Evolutionary conservation across 2,797 vertebrate genomes (phyloP).

Genomic region (Brachyalestes nurse): DNA sequence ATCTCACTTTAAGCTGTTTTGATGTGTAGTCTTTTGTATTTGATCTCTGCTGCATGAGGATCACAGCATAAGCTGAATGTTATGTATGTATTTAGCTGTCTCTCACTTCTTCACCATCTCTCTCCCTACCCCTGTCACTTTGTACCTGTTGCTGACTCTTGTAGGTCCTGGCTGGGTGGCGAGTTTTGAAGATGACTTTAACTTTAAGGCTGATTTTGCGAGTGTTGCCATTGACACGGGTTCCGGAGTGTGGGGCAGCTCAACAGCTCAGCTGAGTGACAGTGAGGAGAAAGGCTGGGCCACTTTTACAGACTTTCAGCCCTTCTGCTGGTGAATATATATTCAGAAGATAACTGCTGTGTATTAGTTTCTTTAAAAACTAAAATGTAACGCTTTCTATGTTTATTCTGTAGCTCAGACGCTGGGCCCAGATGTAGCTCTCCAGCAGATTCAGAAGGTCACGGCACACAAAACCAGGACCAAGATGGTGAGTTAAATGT

Average conservation of each 20-base stretch:
- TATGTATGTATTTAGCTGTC: not conserved
- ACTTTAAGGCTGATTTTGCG: constrained; percentile 62
- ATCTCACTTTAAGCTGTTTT: not conserved
- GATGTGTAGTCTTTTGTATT: not conserved
- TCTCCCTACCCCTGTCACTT: not conserved
- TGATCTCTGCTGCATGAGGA: not conserved
- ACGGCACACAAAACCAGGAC: constrained; percentile 72
- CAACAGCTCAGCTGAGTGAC: constrained; percentile 54
- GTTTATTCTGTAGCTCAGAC: constrained; percentile 82
- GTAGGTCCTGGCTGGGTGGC: constrained; percentile 85
- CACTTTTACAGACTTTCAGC: constrained; percentile 91
- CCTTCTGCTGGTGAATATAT: constrained; percentile 85
- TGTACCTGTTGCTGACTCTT: not conserved
- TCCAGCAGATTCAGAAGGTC: constrained; percentile 80
- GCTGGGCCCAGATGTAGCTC: constrained; percentile 90
- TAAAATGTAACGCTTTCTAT: constrained; percentile 38
- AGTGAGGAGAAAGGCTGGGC: constrained; percentile 87
- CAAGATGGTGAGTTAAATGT: constrained; percentile 71
- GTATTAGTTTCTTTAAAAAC: constrained; percentile 15
- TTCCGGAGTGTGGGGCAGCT: constrained; percentile 80
- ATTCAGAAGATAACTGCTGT: not conserved
- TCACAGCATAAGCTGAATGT: no score
- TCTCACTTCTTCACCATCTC: not conserved
- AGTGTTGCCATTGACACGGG: constrained; percentile 73
- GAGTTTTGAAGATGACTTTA: constrained; percentile 79